phyloP scores from a whole-genome alignment of 2,888 invertebrate genomes.

The Gastracanthus pulcherrimus region DNA sequence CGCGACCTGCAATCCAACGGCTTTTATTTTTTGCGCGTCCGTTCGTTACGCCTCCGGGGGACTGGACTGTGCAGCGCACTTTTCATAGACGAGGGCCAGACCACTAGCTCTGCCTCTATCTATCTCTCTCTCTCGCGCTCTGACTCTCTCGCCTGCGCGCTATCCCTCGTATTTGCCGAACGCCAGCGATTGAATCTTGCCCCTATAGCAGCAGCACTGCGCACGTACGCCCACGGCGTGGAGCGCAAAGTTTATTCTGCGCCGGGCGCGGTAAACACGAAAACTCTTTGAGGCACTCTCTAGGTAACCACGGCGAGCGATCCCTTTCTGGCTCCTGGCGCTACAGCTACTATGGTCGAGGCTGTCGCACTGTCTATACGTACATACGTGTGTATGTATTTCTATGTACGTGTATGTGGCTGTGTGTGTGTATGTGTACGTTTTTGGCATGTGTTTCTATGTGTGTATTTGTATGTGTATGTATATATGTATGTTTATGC shows the following conservation, averaged over 20 bases:
- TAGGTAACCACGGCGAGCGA: neutral
- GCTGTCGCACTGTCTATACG: too few relatives aligned
- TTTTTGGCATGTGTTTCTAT: too few relatives aligned
- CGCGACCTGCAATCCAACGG: neutral
- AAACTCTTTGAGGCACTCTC: constrained; percentile 35
- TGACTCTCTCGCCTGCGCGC: too few relatives aligned
- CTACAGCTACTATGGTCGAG: too few relatives aligned
- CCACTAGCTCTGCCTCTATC: neutral
- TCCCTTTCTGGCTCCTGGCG: too few relatives aligned
- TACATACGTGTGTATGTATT: too few relatives aligned
- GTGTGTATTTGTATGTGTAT: too few relatives aligned
- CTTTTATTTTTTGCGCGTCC: neutral
- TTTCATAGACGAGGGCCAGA: neutral
- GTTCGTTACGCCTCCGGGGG: neutral
- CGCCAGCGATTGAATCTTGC: constrained; percentile 20
- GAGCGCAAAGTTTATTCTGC: constrained; percentile 36
- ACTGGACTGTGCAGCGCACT: too few relatives aligned
- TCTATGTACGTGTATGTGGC: too few relatives aligned
- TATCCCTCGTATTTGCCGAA: constrained; percentile 4
- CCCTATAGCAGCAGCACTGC: neutral
- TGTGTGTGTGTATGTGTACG: too few relatives aligned
- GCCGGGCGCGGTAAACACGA: constrained; percentile 32
- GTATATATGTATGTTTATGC: too few relatives aligned
- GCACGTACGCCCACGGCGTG: neutral
- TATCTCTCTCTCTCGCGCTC: neutral